Base-by-base conservation (phyloP, 2,113 vertebrate species). In the Phodopus roborovskii region DNA sequence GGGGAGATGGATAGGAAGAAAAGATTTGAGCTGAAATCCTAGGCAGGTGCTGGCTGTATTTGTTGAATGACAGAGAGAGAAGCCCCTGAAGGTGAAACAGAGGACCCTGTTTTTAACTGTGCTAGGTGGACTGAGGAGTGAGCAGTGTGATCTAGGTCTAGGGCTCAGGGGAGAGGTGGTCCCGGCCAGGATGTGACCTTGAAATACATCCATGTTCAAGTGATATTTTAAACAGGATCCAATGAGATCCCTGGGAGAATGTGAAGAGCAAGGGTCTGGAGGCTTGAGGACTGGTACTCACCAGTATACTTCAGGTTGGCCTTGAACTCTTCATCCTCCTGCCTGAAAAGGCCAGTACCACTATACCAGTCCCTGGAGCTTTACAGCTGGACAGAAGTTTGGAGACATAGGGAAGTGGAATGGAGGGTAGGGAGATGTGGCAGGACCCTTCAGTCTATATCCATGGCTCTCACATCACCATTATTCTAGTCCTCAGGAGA, bases 81-180 rank as follows among this genome's bases (percentile, higher is more conserved):
- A 70, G 94, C 16, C 13, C 3, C 36, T 64, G 62, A 10, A 28
- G 64, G 42, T 84, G 26, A 92, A 73, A 58, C 3, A 7, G 45
- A 7, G 20, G 39, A 4, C 8, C 90, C 66, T 45, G 10, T 20
- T 56, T 77, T 89, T 74, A 71, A 85, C 75, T 33, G 17, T 0
- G 0, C 24, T 3, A 68, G 60, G 45, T 30, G 15, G 13, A 50
- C 0, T 7, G 36, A 26, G 58, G 42, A 36, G n/a, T 0, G 3
- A 0, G 9, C n/a, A 74, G 36, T 58, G 26, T 19, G 13, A 89
- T 33, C 70, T 60, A 7, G 15, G n/a, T 42, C 50, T 42, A 42
- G 50, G 36, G 70, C 8, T 75, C 39, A 22, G n/a, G 53, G 66
- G 45, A 86, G 42, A 73, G 66, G 33, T 26, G 68, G 68, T 56